Conservation (phyloP, 2,113 vertebrate species). For the Platysteira castanea region DNA sequence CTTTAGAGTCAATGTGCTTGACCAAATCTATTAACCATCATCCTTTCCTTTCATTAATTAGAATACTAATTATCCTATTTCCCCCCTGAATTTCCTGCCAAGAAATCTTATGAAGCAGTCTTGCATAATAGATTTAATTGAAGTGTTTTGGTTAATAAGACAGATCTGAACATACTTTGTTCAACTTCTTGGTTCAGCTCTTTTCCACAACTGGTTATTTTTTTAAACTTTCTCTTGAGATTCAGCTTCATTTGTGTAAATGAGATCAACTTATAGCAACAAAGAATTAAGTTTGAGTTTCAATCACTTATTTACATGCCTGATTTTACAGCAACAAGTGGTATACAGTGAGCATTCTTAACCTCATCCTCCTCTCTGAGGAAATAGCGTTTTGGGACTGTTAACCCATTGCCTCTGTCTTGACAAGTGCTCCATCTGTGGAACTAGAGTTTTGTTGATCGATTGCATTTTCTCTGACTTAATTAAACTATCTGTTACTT, state of each 20-base stretch:
- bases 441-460: neutral
- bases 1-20: neutral
- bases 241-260: neutral
- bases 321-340: neutral
- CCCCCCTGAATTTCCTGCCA: neutral
- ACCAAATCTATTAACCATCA: neutral
- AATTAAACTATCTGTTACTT: neutral
- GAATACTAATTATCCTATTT: neutral
- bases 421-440: neutral
- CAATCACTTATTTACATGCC: neutral
- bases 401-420: neutral
- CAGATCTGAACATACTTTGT: neutral
- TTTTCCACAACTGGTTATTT: neutral
- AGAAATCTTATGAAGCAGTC: constrained; percentile 2
- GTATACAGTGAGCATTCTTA: neutral
- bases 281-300: neutral
- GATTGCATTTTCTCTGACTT: neutral
- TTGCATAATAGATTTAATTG: neutral
- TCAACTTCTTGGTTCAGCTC: neutral
- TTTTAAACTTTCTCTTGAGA: constrained; percentile 10
- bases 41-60: constrained; percentile 8
- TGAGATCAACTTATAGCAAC: neutral
- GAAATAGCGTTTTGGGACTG: neutral
- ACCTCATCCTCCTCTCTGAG: neutral
- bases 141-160: constrained; percentile 2